Conservation (phyloP, 2,888 invertebrate species). For the Euzophera pinguis region DNA sequence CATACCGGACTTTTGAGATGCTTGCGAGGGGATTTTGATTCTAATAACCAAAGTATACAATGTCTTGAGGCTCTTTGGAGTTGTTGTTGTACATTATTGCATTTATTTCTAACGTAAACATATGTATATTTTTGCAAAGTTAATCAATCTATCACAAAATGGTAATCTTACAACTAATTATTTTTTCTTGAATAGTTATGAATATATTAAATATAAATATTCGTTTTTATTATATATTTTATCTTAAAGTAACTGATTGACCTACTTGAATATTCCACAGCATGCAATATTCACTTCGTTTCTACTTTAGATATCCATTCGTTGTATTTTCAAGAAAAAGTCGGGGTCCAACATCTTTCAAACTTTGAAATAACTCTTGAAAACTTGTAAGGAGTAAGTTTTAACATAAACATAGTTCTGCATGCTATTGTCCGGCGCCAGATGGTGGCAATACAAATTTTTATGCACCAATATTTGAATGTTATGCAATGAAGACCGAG, state of each 20-base stretch:
- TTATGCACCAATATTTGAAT: constrained; percentile 9
- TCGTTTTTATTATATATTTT: neutral
- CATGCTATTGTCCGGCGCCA: constrained; percentile 9
- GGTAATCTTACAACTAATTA: no score
- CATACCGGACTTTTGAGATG: no score
- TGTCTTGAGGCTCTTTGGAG: no score
- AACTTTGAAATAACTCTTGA: constrained; percentile 8
- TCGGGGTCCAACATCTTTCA: neutral
- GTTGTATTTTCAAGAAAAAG: constrained; percentile 9
- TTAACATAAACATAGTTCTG: constrained; percentile 12
- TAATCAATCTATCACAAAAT: no score
- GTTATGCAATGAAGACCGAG: constrained; percentile 8
- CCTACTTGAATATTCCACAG: neutral
- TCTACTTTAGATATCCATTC: constrained; percentile 3
- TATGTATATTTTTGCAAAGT: no score
- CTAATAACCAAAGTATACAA: no score
- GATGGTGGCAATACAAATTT: constrained; percentile 9
- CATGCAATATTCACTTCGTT: neutral
- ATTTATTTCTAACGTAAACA: no score
- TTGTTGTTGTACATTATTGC: no score
- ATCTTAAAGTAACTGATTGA: neutral
- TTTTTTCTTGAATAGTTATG: neutral
- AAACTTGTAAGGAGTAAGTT: constrained; percentile 9
- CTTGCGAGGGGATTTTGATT: no score
- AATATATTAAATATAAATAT: no score